phyloP scores from a whole-genome alignment of 1,140 invertebrate species.

The Sogatella furcifera region DNA sequence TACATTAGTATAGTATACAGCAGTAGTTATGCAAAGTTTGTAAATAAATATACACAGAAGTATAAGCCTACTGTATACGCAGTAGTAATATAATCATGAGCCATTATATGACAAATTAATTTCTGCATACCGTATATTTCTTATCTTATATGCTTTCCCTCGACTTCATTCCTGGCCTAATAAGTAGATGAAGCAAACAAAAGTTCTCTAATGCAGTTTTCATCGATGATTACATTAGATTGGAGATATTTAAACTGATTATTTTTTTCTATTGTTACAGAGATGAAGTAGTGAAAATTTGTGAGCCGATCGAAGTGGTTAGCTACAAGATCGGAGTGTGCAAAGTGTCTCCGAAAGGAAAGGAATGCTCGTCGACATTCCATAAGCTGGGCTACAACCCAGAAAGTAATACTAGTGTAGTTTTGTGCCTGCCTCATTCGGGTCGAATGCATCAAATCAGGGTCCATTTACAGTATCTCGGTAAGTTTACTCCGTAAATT shows the following conservation, averaged over 20 bases:
- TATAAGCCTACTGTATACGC: too few species aligned
- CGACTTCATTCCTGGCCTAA: background rate
- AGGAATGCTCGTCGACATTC: conserved; percentile 84
- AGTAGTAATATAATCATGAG: too few species aligned
- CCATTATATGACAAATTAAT: too few species aligned
- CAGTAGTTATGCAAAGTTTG: too few species aligned
- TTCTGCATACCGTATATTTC: too few species aligned
- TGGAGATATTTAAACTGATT: too few species aligned
- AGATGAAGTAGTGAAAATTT: conserved; percentile 54
- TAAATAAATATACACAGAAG: too few species aligned
- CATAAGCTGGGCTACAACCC: conserved; percentile 76
- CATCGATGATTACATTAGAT: too few species aligned
- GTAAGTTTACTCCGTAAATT: conserved; percentile 9
- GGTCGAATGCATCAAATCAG: conserved; percentile 98
- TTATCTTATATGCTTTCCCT: too few species aligned
- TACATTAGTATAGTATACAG: too few species aligned
- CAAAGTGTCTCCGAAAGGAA: conserved; percentile 80
- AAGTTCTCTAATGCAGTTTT: too few species aligned
- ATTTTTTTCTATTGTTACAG: conserved; percentile 39
- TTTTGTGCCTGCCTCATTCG: conserved; percentile 84
- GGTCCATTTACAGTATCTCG: conserved; percentile 96
- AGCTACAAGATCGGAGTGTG: conserved; percentile 94
- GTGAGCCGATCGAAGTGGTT: conserved; percentile 85
- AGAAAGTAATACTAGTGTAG: conserved; percentile 71
- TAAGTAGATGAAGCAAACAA: too few species aligned